Conservation (phyloP, 2,888 invertebrate species). For the Smittia aterrima region DNA sequence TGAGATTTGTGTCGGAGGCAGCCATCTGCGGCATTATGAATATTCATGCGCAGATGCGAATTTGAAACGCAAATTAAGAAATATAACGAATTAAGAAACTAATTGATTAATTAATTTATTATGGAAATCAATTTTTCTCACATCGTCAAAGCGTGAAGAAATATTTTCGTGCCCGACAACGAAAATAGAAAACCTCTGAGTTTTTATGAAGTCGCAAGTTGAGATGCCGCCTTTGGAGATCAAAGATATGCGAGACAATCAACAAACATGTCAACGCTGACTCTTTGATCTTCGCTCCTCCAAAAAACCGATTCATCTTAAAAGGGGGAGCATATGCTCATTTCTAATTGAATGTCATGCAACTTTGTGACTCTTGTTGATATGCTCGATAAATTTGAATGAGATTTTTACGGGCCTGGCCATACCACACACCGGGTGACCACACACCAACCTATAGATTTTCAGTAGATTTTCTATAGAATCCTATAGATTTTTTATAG, state of each 20-base stretch:
- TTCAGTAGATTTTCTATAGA: too few relatives aligned
- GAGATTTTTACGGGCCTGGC: too few relatives aligned
- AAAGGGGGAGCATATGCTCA: not conserved
- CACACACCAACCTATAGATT: too few relatives aligned
- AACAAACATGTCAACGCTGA: conserved; percentile 12
- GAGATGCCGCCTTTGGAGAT: not conserved
- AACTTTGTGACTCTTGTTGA: conserved; percentile 13
- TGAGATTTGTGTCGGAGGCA: too few relatives aligned
- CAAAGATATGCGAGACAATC: conserved; percentile 9
- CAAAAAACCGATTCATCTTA: not conserved
- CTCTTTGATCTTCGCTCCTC: conserved; percentile 24
- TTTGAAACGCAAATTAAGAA: conserved; percentile 31
- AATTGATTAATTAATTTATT: conserved; percentile 38
- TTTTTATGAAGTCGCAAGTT: too few relatives aligned
- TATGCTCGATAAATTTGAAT: conserved; percentile 30
- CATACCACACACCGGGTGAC: too few relatives aligned
- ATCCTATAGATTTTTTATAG: too few relatives aligned
- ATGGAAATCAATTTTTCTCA: conserved; percentile 24
- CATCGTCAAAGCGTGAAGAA: conserved; percentile 12
- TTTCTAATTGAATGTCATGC: conserved; percentile 39
- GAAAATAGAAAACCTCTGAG: conserved; percentile 10
- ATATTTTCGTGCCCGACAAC: not conserved
- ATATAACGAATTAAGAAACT: not conserved
- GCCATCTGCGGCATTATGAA: too few relatives aligned
- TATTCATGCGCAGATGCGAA: too few relatives aligned